Base-by-base conservation (phyloP, 2,797 vertebrate genomes). In the Coreius guichenoti region DNA sequence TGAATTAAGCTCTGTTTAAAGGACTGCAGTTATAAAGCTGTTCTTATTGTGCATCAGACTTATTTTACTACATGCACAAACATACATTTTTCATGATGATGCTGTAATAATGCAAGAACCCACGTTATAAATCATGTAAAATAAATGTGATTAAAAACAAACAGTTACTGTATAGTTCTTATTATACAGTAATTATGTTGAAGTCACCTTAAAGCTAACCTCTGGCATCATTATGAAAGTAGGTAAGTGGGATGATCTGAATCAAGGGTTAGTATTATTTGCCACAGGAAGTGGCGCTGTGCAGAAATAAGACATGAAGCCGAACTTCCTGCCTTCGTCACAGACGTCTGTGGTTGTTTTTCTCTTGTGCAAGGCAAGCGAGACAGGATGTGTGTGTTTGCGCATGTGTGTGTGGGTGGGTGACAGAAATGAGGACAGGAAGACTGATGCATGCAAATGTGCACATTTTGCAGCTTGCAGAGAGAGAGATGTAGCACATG, bases 301-400 rank as follows among this genome's bases (percentile, higher is more conserved):
- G 80, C 70, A 84, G 85, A 91, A 81, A 86, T 68, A 79, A 87
- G 87, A 89, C 81, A 82, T 69, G 45, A 70, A 79, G 78, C 67
- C 78, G 82, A 54, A 87, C 88, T 86, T 88, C 73, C 86, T 87
- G 87, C 43, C 78, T 83, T 36, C 88, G 88, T 91, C 91, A 92
- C 72, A 91, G 68, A 74, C 87, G 90, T 45, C 74, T 90, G 90
- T 23, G 89, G 90, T 85, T 86, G 91, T 92, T 91, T 91, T 85
- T 89, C 63, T 90, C 89, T 87, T 69, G 74, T 56, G 13, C 43
- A 89, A 89, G 87, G 91, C 88, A 86, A 89, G 90, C 90, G 91
- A 88, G 90, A 91, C 92, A 91, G 93, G 91, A 92, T 85, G 83
- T 79, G 87, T 83, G 82, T 68, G 87, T 84, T 84, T 78, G 84